Base-by-base conservation (phyloP, 2,888 invertebrate species). In the Platycheirus albimanus region DNA sequence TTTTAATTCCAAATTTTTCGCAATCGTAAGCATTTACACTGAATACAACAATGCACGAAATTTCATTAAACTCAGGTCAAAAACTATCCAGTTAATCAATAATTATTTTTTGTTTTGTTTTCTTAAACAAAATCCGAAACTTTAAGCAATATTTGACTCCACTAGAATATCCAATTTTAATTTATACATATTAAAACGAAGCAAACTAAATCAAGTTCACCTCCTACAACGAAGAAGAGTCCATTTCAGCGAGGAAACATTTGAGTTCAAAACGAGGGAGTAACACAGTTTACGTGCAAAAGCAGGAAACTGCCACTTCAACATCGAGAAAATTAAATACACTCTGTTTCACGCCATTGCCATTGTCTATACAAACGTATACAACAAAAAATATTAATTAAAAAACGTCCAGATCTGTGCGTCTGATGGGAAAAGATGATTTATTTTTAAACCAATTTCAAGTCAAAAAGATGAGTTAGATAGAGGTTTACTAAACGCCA, bases 361-460 rank as follows among this genome's bases (percentile, higher is more conserved):
- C n/a, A n/a, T n/a, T n/a, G n/a, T n/a, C n/a, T n/a, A n/a, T n/a
- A n/a, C n/a, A n/a, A n/a, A n/a, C n/a, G n/a, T n/a, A n/a, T n/a
- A n/a, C n/a, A 49, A 77, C 45, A 74, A 79, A 79, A 69, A 67
- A 79, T 67, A 74, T 79, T 79, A 79, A 74, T 79, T 72, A 79
- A 74, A 61, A 69, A 69, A 47, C 63, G 63, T 63, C 49, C 49
- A 15, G 28, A 15, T 51, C 67, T 20, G 58, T 66, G 49, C 36
- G 78, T 28, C 49, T 30, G 47, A 56, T 56, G 56, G 45, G 58
- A 67, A 72, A 66, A 52, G 30, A n/a, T 74, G 74, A 30, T 20
- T 66, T 38, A 38, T 36, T 33, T 28, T 28, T 1, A 24, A 24
- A 47, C 24, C 41, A 58, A 43, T 33, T 52, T 19, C 33, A 49